Evolutionary conservation across 2,888 invertebrate species (phyloP), one percentile per base, ranked within the genome.

Genomic region (Leptodirus hochenwartii): DNA sequence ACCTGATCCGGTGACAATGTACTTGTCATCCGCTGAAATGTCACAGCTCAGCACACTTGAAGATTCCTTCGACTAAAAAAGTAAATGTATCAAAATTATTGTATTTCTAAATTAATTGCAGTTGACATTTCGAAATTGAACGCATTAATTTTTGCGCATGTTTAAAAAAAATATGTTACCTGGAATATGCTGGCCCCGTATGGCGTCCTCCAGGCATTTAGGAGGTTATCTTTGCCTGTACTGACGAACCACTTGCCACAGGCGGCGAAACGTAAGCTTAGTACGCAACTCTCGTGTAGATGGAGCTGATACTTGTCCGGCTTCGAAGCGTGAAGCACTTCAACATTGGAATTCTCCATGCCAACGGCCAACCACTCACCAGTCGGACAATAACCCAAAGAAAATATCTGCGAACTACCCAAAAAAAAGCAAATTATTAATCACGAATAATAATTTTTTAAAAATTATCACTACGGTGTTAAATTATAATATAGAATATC

Each of bases 241-340:
- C 87, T 90, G 41, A 93, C 88, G 60, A 98, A 98, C 93, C 95
- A 98, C 59, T 95, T 95, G 46, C 95, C 95, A 51, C 81, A 78
- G 29, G 84, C 77, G 27, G 96, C 93, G 60, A 95, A 96, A 54
- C 85, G 75, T 38, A 96, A 66, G 39, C 93, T 90, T 34, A 96
- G 66, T 22, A 98, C 96, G 57, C 95, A 96, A 43, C 85, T 87
- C 56, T 96, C 95, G 62, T 95, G 95, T 44, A 93, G 65, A 52
- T 90, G 78, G 35, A 96, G 66, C 58, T 93, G 91, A 59, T 95
- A 96, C 54, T 91, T 85, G 60, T 95, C 93, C 14, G 81, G 77
- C 56, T 90, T 88, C 46, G 75, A 72, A 38, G 82, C 76, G 56
- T 84, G 81, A 31, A 93, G 58, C 20, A 96, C 91, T 54, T 96